A percentile compares a stretch with the other conserved stretches of the same genome.
Conservation (phyloP, 2,797 vertebrate genomes). For the Lepidocolaptes lacrymiger region DNA sequence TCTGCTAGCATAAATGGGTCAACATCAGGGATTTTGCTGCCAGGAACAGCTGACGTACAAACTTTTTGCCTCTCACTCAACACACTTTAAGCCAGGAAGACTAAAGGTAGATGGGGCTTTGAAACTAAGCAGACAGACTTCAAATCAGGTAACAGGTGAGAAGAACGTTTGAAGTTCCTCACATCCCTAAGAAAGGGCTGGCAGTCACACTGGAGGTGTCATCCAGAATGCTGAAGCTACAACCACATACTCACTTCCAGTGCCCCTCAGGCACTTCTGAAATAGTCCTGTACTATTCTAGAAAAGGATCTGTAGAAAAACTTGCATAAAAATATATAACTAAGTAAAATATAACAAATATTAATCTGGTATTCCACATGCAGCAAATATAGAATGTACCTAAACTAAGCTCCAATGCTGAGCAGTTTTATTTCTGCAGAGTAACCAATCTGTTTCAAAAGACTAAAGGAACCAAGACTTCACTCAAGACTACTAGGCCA, state of each 20-base stretch:
- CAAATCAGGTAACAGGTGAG: background rate
- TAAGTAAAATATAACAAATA: background rate
- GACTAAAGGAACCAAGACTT: background rate
- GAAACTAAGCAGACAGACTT: background rate
- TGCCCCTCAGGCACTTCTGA: background rate
- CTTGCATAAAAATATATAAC: background rate
- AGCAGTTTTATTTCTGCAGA: background rate
- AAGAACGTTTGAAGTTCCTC: rapidly evolving
- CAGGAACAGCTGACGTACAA: background rate
- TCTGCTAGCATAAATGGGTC: background rate
- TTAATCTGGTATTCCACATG: background rate
- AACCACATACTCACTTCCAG: background rate
- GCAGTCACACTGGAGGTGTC: background rate
- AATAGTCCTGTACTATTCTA: background rate
- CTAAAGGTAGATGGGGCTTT: background rate
- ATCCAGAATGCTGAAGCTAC: background rate
- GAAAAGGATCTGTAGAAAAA: background rate
- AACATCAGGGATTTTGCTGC: background rate
- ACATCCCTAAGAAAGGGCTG: background rate
- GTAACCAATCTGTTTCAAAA: background rate
- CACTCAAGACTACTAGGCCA: background rate
- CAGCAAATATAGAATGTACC: background rate
- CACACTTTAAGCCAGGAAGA: background rate
- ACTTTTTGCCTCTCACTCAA: background rate
- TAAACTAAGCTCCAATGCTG: background rate